phyloP scores from a whole-genome alignment of 30 jellyfish, hydroid and myxozoan genomes.

The Hydractinia echinata region DNA sequence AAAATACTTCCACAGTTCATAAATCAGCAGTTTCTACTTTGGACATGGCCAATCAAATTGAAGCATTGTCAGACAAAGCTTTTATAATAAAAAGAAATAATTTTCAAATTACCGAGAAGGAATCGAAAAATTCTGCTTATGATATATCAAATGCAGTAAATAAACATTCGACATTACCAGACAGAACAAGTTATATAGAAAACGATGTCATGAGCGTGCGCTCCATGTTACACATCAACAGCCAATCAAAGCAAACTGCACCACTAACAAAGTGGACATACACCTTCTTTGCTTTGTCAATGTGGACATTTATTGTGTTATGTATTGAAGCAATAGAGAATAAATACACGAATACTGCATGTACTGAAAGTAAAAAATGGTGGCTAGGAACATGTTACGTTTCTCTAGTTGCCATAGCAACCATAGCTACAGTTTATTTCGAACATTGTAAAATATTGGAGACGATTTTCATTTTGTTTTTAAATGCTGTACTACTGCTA shows the following conservation, averaged over 20 bases:
- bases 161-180: background rate
- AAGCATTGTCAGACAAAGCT: constrained; percentile 13
- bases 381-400: background rate
- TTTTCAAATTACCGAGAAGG: background rate
- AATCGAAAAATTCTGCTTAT: background rate
- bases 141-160: constrained; percentile 1
- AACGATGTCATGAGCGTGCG: constrained; percentile 10
- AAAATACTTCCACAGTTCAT: background rate
- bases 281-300: background rate
- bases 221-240: background rate
- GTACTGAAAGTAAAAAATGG: background rate
- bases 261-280: background rate
- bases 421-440: background rate
- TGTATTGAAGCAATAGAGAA: constrained; percentile 13
- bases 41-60: constrained; percentile 12
- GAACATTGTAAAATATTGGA: background rate
- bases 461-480: background rate
- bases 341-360: background rate
- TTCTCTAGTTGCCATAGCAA: background rate
- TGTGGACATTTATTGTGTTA: constrained; percentile 15
- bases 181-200: background rate
- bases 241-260: background rate
- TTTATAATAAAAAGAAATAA: background rate
- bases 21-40: background rate
- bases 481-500: background rate